Evolutionary conservation across 2,113 vertebrate genomes (phyloP).

Genomic region (Catharus minimus): DNA sequence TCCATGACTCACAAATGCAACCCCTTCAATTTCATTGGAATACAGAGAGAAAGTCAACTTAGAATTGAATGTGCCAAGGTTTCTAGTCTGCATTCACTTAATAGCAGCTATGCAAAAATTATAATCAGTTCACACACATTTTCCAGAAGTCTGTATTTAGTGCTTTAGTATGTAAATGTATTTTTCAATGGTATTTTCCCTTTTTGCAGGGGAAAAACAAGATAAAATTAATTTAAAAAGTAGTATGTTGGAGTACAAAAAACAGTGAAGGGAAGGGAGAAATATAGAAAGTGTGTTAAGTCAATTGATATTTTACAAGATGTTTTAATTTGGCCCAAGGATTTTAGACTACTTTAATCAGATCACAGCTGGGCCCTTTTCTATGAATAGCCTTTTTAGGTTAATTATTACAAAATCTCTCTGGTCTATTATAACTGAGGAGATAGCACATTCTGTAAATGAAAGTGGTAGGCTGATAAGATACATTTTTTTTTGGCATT

Average conservation of each 20-base stretch:
- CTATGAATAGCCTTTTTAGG: slow-evolving; percentile 1
- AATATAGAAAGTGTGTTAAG: neutral
- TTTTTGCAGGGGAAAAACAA: neutral
- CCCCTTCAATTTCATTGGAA: neutral
- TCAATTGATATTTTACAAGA: neutral
- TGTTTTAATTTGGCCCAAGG: neutral
- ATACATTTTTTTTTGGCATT: neutral
- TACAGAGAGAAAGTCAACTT: neutral
- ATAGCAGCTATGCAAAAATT: neutral
- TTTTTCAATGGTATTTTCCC: neutral
- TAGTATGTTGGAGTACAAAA: neutral
- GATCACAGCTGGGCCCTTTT: neutral
- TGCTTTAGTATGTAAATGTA: neutral
- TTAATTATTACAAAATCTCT: slow-evolving; percentile 16
- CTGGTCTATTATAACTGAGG: neutral
- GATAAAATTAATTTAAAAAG: neutral
- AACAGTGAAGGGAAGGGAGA: neutral
- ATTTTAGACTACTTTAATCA: slow-evolving; percentile 13
- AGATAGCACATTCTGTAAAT: slow-evolving; percentile 2
- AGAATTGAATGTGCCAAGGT: neutral
- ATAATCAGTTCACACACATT: neutral
- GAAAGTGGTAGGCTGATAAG: neutral
- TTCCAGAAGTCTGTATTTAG: neutral
- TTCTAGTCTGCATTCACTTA: neutral
- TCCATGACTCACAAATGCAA: neutral